These are phyloP conservation scores for Rosalia funebris DNA, from an alignment of 2,888 invertebrate species.

Conservation along the genomic window DNA sequence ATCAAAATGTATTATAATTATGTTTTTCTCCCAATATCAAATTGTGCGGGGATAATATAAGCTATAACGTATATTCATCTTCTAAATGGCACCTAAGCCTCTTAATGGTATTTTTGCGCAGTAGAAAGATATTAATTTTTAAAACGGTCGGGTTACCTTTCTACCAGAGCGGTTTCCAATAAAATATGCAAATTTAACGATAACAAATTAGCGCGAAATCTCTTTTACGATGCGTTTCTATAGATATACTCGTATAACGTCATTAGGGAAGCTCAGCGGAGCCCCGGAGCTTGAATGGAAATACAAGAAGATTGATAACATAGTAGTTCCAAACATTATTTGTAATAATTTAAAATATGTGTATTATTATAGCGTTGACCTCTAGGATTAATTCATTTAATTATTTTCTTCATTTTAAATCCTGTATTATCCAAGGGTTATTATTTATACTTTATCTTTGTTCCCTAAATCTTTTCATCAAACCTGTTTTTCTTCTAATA, in stretches of 20 bases:
- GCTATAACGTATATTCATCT: not conserved
- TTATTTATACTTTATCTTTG: too few species aligned
- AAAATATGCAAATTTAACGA: not conserved
- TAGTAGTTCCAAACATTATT: too few species aligned
- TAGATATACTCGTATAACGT: slow-evolving; percentile 15
- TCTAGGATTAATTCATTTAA: too few species aligned
- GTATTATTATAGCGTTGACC: too few species aligned
- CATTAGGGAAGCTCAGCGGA: slow-evolving; percentile 7
- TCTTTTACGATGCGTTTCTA: not conserved
- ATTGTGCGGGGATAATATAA: too few species aligned
- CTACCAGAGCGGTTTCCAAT: not conserved
- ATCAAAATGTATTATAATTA: not conserved
- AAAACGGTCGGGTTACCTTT: not conserved
- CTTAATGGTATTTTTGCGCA: too few species aligned
- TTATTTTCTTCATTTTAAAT: too few species aligned
- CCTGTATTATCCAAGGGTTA: too few species aligned
- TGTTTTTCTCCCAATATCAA: not conserved
- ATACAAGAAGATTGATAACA: slow-evolving; percentile 9
- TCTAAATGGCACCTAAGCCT: not conserved
- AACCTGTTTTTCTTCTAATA: too few species aligned
- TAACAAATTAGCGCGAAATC: slow-evolving; percentile 4
- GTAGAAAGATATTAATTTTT: not conserved
- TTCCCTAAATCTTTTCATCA: too few species aligned
- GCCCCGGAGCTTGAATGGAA: not conserved
- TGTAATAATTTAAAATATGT: too few species aligned